These are phyloP conservation scores for Nothobranchius kuhntae DNA, from an alignment of 2,113 vertebrate genomes.

Conservation along the genomic window DNA sequence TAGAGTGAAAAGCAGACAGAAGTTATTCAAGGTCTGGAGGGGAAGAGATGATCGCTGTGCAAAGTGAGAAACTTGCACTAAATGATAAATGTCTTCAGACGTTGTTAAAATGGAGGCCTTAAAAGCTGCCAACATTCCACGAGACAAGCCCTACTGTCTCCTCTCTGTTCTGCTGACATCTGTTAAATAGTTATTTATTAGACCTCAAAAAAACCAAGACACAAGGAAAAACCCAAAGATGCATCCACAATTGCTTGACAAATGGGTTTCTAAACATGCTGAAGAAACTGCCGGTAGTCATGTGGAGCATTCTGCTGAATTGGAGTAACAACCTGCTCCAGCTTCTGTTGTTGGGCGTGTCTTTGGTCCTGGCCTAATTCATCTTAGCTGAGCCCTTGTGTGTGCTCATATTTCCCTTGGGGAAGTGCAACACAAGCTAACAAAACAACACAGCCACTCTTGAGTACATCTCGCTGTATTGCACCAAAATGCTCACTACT, in stretches of 20 bases:
- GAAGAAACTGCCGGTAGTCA: slow-evolving; percentile 75
- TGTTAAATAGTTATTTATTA: slow-evolving; percentile 76
- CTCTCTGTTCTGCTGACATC: slow-evolving; percentile 63
- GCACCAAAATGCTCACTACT: slow-evolving; percentile 28
- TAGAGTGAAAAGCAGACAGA: slow-evolving; percentile 62
- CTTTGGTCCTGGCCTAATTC: slow-evolving; percentile 73
- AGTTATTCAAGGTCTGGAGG: slow-evolving; percentile 47
- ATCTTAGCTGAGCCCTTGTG: slow-evolving; percentile 67
- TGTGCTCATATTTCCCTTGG: slow-evolving; percentile 52
- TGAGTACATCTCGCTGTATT: slow-evolving; percentile 23
- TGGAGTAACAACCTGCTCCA: slow-evolving; percentile 64
- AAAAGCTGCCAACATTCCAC: slow-evolving; percentile 66
- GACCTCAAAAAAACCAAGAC: slow-evolving; percentile 35
- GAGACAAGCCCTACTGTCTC: slow-evolving; percentile 46
- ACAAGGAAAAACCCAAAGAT: slow-evolving; percentile 56
- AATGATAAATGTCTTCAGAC: slow-evolving; percentile 74
- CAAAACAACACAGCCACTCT: slow-evolving; percentile 22
- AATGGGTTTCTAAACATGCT: slow-evolving; percentile 75
- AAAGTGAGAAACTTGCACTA: slow-evolving; percentile 59
- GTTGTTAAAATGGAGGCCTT: slow-evolving; percentile 62
- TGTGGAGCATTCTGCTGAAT: slow-evolving; percentile 71
- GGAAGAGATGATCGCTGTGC: slow-evolving; percentile 70
- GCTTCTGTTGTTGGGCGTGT: slow-evolving; percentile 63
- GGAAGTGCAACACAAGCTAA: slow-evolving; percentile 36
- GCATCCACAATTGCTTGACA: slow-evolving; percentile 67